These are phyloP conservation scores for Hiodon tergisus DNA, from an alignment of 2,113 vertebrate genomes.

Conservation along the genomic window DNA sequence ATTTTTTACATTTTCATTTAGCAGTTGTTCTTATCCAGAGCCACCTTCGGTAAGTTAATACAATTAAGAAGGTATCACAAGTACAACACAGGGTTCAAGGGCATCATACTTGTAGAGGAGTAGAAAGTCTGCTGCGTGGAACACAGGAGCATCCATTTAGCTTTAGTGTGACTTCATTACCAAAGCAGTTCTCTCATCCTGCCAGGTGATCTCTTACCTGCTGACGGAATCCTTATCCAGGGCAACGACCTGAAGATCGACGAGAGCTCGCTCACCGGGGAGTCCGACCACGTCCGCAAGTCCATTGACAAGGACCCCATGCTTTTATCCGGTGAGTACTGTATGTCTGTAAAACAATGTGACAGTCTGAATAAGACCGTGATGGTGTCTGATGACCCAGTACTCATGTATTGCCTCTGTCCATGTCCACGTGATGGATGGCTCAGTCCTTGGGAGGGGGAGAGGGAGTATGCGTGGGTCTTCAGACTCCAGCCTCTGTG, in stretches of 20 bases:
- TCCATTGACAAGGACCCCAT: slow-evolving; percentile 81
- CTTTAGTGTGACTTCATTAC: not conserved
- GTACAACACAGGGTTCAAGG: too few relatives aligned
- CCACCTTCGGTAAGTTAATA: too few relatives aligned
- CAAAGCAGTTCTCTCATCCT: not conserved
- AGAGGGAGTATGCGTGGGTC: too few relatives aligned
- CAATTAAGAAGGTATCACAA: too few relatives aligned
- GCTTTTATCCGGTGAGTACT: slow-evolving; percentile 77
- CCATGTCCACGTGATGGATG: too few relatives aligned
- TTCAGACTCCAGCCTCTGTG: too few relatives aligned
- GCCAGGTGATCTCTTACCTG: slow-evolving; percentile 80
- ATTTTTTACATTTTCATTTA: too few relatives aligned
- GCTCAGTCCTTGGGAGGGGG: too few relatives aligned
- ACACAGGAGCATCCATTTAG: not conserved
- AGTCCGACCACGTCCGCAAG: slow-evolving; percentile 85
- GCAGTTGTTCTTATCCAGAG: too few relatives aligned
- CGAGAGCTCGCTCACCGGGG: slow-evolving; percentile 83
- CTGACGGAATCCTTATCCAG: slow-evolving; percentile 81
- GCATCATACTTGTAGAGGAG: too few relatives aligned
- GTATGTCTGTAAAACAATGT: slow-evolving; percentile 6
- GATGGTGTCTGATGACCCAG: not conserved
- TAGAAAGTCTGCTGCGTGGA: not conserved
- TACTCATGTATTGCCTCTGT: not conserved
- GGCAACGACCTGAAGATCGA: slow-evolving; percentile 84
- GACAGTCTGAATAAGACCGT: not conserved